phyloP scores from a whole-genome alignment of 2,888 invertebrate genomes.

The Pelosia muscerda region DNA sequence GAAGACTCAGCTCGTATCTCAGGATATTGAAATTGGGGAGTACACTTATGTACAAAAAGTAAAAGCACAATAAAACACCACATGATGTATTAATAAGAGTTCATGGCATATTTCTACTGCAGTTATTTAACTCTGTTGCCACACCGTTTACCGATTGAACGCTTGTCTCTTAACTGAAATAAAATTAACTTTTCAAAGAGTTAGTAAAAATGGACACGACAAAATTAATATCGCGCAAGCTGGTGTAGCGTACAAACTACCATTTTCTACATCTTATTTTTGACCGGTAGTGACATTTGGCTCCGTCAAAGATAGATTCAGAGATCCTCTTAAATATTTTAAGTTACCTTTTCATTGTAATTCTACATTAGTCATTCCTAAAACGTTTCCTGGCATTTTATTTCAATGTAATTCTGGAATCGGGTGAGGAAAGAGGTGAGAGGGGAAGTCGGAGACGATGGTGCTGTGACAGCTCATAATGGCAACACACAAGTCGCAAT shows the following conservation, averaged over 20 bases:
- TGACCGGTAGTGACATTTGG: background rate
- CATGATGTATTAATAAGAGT: slow-evolving; percentile 48
- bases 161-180: slow-evolving; percentile 55
- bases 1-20: slow-evolving; percentile 56
- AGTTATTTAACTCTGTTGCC: slow-evolving; percentile 41
- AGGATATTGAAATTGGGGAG: slow-evolving; percentile 56
- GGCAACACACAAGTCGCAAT: slow-evolving; percentile 49
- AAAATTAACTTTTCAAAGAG: slow-evolving; percentile 55
- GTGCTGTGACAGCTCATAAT: slow-evolving; percentile 11
- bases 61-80: slow-evolving; percentile 52
- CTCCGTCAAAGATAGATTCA: background rate
- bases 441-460: slow-evolving; percentile 6
- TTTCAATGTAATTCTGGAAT: slow-evolving; percentile 24
- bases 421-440: background rate
- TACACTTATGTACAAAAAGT: slow-evolving; percentile 51
- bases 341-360: background rate
- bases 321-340: background rate
- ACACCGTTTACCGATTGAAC: slow-evolving; percentile 51
- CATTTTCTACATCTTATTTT: background rate
- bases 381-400: slow-evolving; percentile 27
- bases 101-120: slow-evolving; percentile 32
- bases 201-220: slow-evolving; percentile 49
- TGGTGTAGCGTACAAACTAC: background rate
- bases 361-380: slow-evolving; percentile 16
- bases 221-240: slow-evolving; percentile 9